Conservation (phyloP, 2,888 invertebrate species). For the Trisateles emortualis region DNA sequence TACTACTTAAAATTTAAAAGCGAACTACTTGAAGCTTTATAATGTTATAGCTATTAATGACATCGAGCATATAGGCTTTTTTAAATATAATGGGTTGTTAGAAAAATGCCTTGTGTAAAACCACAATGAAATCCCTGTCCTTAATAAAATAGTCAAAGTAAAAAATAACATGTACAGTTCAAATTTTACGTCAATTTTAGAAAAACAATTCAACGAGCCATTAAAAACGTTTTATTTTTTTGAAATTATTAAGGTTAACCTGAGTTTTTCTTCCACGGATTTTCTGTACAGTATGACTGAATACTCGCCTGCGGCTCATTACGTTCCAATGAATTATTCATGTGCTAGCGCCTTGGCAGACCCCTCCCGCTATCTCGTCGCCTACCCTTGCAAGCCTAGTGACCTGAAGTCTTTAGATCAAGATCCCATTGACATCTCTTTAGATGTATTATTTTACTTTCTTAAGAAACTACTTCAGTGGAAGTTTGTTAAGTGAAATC, state of each 20-base stretch:
- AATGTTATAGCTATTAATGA: too few relatives aligned
- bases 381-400: conserved; percentile 47
- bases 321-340: conserved; percentile 80
- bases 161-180: too few relatives aligned
- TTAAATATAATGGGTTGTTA: too few relatives aligned
- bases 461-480: conserved; percentile 1
- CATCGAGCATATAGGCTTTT: too few relatives aligned
- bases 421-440: conserved; percentile 56
- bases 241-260: conserved; percentile 60
- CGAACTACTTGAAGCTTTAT: too few relatives aligned
- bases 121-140: too few relatives aligned
- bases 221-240: conserved; percentile 51
- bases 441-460: conserved; percentile 36
- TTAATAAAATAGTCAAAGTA: too few relatives aligned
- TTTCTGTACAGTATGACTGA: conserved; percentile 62
- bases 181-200: too few relatives aligned
- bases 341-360: conserved; percentile 58
- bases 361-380: conserved; percentile 13
- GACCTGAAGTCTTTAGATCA: conserved; percentile 61
- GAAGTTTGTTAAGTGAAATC: background rate
- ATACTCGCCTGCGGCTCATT: conserved; percentile 79
- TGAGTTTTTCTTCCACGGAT: conserved; percentile 55
- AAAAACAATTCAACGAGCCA: conserved; percentile 1
- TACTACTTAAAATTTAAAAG: too few relatives aligned
- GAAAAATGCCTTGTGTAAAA: too few relatives aligned